phyloP scores from a whole-genome alignment of 2,888 invertebrate genomes.

The Eupithecia abbreviata region DNA sequence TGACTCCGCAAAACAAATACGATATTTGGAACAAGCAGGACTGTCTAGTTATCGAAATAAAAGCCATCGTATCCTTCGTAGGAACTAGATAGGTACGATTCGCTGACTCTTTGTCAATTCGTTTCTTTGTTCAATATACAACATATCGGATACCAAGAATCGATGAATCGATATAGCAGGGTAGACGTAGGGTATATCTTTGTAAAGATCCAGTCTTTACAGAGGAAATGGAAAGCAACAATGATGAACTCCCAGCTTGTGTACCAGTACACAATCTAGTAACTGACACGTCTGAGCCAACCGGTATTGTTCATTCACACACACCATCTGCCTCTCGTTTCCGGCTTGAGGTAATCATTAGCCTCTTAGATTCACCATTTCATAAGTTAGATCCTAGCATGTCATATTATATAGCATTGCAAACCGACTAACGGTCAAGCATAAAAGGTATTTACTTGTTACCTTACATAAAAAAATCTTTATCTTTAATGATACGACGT shows the following conservation, averaged over 20 bases:
- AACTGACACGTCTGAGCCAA: conserved; percentile 36
- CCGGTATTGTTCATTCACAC: conserved; percentile 62
- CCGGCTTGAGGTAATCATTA: conserved; percentile 58
- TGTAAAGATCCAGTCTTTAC: not conserved
- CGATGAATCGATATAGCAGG: not conserved
- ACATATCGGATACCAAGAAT: not conserved
- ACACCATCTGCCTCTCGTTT: conserved; percentile 72
- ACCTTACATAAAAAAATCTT: too few relatives aligned
- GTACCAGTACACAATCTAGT: conserved; percentile 29
- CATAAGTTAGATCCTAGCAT: not conserved
- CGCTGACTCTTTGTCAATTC: not conserved
- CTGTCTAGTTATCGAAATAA: not conserved
- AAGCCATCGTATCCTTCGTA: not conserved
- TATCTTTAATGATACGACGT: too few relatives aligned
- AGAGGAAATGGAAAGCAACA: conserved; percentile 10
- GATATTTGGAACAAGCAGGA: not conserved
- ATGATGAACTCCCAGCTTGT: conserved; percentile 17
- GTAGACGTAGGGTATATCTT: not conserved
- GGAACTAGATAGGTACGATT: not conserved
- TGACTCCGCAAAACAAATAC: not conserved
- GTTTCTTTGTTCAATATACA: conserved; percentile 2
- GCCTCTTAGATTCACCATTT: conserved; percentile 51
- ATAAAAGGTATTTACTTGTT: too few relatives aligned
- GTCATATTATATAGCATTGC: too few relatives aligned
- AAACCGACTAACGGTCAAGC: too few relatives aligned